phyloP scores from a whole-genome alignment of 2,797 vertebrate species.

The Gambelia wislizenii region DNA sequence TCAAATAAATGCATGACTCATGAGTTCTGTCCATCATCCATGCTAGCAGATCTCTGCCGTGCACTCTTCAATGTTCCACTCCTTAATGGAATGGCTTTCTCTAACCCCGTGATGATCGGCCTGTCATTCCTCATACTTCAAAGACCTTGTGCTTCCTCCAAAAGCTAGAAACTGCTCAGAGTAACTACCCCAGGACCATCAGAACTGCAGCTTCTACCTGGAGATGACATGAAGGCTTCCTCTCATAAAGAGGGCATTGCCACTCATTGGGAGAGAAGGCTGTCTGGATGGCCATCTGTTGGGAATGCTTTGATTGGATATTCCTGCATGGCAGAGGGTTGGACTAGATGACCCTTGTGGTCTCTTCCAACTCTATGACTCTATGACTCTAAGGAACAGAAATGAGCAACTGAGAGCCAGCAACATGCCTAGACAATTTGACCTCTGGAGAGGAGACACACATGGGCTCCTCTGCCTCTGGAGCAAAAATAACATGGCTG shows the following conservation, averaged over 20 bases:
- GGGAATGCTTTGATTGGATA: too few species aligned
- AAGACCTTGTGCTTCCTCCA: not conserved
- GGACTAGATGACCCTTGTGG: too few species aligned
- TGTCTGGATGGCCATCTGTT: too few species aligned
- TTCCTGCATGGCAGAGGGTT: too few species aligned
- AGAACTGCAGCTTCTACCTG: not conserved
- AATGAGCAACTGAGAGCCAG: not conserved
- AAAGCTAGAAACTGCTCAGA: not conserved
- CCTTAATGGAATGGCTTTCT: not conserved
- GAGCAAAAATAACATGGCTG: too few species aligned
- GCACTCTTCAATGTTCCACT: not conserved
- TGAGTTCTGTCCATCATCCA: not conserved
- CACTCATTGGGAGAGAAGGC: not conserved
- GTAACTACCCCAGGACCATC: not conserved
- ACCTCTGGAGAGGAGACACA: too few species aligned
- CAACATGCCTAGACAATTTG: too few species aligned
- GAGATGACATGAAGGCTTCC: not conserved
- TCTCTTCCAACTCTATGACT: too few species aligned
- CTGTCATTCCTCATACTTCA: not conserved
- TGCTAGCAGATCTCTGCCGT: not conserved
- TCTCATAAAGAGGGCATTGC: not conserved
- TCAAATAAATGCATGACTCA: not conserved
- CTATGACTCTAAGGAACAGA: too few species aligned
- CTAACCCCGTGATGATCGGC: not conserved
- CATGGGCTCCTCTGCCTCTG: too few species aligned